A percentile compares a stretch with the other conserved stretches of the same genome.
Conservation (phyloP, 2,797 vertebrate species). For the Characodon lateralis region DNA sequence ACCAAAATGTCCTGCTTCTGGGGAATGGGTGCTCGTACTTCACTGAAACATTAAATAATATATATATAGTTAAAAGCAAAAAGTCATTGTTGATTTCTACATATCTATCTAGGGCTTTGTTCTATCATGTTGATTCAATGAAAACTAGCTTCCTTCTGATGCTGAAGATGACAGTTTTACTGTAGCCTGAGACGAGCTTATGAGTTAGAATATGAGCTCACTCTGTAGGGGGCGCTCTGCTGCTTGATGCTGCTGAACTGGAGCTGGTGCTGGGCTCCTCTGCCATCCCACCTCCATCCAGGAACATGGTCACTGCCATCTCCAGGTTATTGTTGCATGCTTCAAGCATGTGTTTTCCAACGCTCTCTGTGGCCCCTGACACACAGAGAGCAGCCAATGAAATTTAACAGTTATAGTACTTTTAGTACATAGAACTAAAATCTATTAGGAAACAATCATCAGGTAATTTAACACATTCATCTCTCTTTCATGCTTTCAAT, state of each 20-base stretch:
- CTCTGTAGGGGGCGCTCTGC: slow-evolving; percentile 83
- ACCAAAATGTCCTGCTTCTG: slow-evolving; percentile 99
- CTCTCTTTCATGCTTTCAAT: not conserved
- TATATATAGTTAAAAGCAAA: not conserved
- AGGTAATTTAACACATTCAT: not conserved
- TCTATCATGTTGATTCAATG: not conserved
- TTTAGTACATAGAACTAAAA: not conserved
- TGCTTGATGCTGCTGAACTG: slow-evolving; percentile 88
- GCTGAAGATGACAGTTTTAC: not conserved
- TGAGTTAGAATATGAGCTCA: slow-evolving; percentile 53
- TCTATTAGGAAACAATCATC: not conserved
- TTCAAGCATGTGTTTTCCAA: slow-evolving; percentile 97
- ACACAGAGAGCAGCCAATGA: not conserved
- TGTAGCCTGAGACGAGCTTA: not conserved
- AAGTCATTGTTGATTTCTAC: not conserved
- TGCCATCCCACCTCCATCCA: slow-evolving; percentile 94
- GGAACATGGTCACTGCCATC: slow-evolving; percentile 99
- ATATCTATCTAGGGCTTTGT: not conserved
- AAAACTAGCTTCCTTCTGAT: not conserved
- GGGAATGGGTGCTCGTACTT: slow-evolving; percentile 97
- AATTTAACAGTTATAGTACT: not conserved
- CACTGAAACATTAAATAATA: slow-evolving; percentile 78
- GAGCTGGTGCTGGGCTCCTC: slow-evolving; percentile 98
- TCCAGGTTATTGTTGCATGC: slow-evolving; percentile 98
- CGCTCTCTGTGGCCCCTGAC: slow-evolving; percentile 95